Conservation (phyloP, 2,888 invertebrate species). For the Rhynchonema sp. region DNA sequence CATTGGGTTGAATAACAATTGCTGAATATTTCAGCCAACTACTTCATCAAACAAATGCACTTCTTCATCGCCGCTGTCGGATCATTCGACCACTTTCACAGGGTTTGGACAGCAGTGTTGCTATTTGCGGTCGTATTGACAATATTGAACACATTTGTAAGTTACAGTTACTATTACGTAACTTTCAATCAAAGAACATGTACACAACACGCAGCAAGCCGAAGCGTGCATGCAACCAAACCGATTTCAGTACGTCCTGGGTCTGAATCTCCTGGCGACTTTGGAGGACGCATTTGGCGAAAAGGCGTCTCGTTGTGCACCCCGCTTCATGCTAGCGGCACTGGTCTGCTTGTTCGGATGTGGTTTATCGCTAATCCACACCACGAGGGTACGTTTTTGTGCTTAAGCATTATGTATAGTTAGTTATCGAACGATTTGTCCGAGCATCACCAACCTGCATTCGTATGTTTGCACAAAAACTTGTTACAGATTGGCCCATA, state of each 20-base stretch:
- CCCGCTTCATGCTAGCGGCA: conserved; percentile 21
- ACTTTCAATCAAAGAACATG: background rate
- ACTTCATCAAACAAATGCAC: too few species aligned
- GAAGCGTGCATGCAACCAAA: too few species aligned
- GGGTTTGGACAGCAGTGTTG: conserved; percentile 18
- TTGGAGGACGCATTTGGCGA: conserved; percentile 24
- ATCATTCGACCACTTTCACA: conserved; percentile 12
- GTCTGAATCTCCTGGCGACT: conserved; percentile 20
- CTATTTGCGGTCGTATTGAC: conserved; percentile 15
- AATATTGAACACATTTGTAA: conserved; percentile 20
- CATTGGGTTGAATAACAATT: too few species aligned
- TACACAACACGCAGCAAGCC: background rate
- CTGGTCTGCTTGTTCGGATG: conserved; percentile 16
- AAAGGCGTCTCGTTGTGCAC: conserved; percentile 19
- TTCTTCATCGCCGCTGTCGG: background rate
- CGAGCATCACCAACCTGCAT: too few species aligned
- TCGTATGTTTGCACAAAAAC: too few species aligned
- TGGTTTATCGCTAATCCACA: conserved; percentile 17
- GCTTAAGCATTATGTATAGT: too few species aligned
- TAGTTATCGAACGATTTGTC: too few species aligned
- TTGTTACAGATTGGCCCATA: conserved; percentile 18
- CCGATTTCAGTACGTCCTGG: conserved; percentile 17
- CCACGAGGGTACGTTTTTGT: conserved; percentile 15
- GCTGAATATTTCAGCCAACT: conserved; percentile 4
- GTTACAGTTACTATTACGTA: conserved; percentile 6